Conservation (phyloP, 2,888 invertebrate genomes). For the Drosophila mayaguana region DNA sequence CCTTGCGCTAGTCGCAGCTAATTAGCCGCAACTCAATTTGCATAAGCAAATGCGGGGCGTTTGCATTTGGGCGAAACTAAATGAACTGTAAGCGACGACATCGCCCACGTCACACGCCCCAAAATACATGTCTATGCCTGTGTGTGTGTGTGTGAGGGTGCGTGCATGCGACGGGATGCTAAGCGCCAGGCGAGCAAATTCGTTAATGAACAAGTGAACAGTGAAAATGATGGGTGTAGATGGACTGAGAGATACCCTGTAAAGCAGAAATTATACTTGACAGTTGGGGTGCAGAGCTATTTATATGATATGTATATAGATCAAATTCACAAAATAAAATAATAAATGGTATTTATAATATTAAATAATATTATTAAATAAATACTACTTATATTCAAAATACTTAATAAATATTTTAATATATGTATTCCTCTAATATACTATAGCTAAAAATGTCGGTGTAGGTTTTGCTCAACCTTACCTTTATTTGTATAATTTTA, state of each 20-base stretch:
- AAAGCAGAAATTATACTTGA: background rate
- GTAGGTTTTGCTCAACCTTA: background rate
- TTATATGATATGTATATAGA: no score
- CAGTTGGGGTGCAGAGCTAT: background rate
- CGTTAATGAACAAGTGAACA: conserved; percentile 59
- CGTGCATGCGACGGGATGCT: conserved; percentile 32
- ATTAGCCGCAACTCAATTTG: conserved; percentile 64
- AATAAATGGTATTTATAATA: no score
- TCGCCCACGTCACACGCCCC: conserved; percentile 50
- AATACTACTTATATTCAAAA: background rate
- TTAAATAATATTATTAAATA: no score
- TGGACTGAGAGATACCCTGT: conserved; percentile 20
- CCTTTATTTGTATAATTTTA: no score
- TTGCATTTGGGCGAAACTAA: conserved; percentile 48
- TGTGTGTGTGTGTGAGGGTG: conserved; percentile 8
- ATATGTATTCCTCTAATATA: no score
- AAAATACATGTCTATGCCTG: conserved; percentile 16
- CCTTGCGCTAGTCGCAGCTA: conserved; percentile 50
- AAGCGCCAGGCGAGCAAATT: conserved; percentile 48
- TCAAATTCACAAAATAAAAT: no score
- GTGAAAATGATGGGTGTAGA: background rate
- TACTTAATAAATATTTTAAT: background rate
- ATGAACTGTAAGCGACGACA: conserved; percentile 65
- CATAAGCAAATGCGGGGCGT: conserved; percentile 58
- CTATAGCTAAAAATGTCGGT: no score